Conservation (phyloP, 2,888 invertebrate species). For the Melanostoma scalare region DNA sequence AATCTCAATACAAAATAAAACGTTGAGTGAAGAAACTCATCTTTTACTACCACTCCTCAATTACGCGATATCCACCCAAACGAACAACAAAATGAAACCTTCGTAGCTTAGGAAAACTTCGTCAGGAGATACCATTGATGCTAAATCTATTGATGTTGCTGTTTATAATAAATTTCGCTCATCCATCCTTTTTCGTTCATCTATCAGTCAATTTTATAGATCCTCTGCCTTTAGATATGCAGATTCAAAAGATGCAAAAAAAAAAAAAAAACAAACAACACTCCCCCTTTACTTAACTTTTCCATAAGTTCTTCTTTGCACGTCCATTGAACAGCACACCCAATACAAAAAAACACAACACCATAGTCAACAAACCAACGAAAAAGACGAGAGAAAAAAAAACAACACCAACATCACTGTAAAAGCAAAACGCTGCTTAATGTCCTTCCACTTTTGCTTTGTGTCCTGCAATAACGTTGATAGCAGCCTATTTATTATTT, state of each 20-base stretch:
- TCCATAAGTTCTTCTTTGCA: conserved; percentile 1
- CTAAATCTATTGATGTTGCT: background rate
- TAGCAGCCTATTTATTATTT: conserved; percentile 74
- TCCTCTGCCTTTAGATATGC: background rate
- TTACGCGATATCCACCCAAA: too few relatives aligned
- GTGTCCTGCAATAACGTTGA: conserved; percentile 74
- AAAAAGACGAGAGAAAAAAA: background rate
- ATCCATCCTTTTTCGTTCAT: conserved; percentile 36
- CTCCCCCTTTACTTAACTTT: conserved; percentile 25
- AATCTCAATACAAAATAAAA: too few relatives aligned
- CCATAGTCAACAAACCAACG: background rate
- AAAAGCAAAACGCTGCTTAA: conserved; percentile 38
- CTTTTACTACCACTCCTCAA: too few relatives aligned
- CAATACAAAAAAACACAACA: conserved; percentile 30
- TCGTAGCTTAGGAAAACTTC: too few relatives aligned
- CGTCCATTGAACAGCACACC: conserved; percentile 27
- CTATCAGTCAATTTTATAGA: conserved; percentile 39
- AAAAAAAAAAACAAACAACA: conserved; percentile 5
- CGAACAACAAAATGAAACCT: too few relatives aligned
- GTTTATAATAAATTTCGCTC: conserved; percentile 12
- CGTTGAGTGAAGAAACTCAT: too few relatives aligned
- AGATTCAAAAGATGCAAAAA: conserved; percentile 31
- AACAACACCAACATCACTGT: conserved; percentile 12
- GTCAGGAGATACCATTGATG: too few relatives aligned
- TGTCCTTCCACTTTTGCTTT: conserved; percentile 46